Percentiles rank a stretch among this genome's conserved stretches.
phyloP scores from a whole-genome alignment of 1,140 invertebrate species.

The Mya arenaria region DNA sequence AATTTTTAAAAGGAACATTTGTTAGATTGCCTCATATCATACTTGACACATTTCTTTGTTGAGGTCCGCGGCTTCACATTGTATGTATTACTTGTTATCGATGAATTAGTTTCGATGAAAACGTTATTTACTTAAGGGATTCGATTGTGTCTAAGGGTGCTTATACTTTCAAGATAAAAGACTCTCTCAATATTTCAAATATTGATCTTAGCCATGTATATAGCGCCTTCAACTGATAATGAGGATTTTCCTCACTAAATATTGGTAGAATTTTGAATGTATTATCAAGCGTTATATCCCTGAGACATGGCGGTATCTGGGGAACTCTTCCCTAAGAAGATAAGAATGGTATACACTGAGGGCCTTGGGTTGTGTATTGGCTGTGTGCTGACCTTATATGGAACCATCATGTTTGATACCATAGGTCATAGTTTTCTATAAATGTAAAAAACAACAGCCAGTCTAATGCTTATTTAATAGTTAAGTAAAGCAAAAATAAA shows the following conservation, averaged over 20 bases:
- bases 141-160: constrained; percentile 46
- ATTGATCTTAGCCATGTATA: constrained; percentile 50
- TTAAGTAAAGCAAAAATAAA: no score
- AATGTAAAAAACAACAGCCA: no score
- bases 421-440: no score
- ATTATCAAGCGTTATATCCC: constrained; percentile 26
- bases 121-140: constrained; percentile 50
- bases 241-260: constrained; percentile 40
- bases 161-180: constrained; percentile 41
- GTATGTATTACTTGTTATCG: constrained; percentile 35
- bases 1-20: background rate
- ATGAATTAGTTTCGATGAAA: constrained; percentile 55
- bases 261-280: constrained; percentile 36
- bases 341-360: background rate
- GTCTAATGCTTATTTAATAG: no score
- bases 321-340: constrained; percentile 3
- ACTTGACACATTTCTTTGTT: constrained; percentile 43
- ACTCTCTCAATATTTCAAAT: constrained; percentile 49
- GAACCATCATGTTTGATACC: background rate
- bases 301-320: constrained; percentile 30
- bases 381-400: background rate
- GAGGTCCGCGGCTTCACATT: background rate
- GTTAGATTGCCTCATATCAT: background rate
- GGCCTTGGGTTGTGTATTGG: background rate
- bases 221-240: constrained; percentile 34